Percentiles rank a stretch among this genome's conserved stretches.
These are phyloP conservation scores for Microtus richardsoni DNA, from an alignment of 2,113 vertebrate genomes.

Conservation along the genomic window DNA sequence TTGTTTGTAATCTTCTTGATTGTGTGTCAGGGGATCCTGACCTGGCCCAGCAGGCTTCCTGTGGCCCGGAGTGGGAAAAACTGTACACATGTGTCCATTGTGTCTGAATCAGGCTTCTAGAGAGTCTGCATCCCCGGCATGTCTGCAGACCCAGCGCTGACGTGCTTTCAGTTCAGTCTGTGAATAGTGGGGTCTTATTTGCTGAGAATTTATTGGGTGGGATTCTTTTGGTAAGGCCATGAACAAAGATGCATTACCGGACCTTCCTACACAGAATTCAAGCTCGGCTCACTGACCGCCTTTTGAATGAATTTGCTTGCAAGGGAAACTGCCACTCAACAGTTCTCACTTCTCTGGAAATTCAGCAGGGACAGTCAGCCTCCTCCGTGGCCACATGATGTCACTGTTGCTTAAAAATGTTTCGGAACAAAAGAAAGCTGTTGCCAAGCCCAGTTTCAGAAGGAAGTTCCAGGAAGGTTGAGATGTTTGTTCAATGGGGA, in stretches of 20 bases:
- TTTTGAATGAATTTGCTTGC: slow-evolving; percentile 42
- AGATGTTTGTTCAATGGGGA: slow-evolving; percentile 43
- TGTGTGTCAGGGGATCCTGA: not conserved
- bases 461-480: slow-evolving; percentile 71
- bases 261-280: not conserved
- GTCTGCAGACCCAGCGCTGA: not conserved
- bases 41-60: not conserved
- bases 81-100: accelerated
- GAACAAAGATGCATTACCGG: not conserved
- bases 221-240: not conserved
- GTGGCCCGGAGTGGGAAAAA: not conserved
- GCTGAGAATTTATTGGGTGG: not conserved
- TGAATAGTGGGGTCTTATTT: not conserved
- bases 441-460: slow-evolving; percentile 20
- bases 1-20: not conserved
- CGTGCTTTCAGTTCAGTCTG: not conserved
- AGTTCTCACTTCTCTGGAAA: not conserved
- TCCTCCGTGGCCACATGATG: slow-evolving; percentile 82
- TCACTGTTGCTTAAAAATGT: slow-evolving; percentile 85
- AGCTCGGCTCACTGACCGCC: not conserved
- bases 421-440: not conserved
- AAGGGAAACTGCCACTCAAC: slow-evolving; percentile 53
- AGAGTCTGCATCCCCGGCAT: not conserved
- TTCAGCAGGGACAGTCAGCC: not conserved
- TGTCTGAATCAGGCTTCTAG: not conserved